phyloP scores from a whole-genome alignment of 2,797 vertebrate genomes.

The Crocidura indochinensis region DNA sequence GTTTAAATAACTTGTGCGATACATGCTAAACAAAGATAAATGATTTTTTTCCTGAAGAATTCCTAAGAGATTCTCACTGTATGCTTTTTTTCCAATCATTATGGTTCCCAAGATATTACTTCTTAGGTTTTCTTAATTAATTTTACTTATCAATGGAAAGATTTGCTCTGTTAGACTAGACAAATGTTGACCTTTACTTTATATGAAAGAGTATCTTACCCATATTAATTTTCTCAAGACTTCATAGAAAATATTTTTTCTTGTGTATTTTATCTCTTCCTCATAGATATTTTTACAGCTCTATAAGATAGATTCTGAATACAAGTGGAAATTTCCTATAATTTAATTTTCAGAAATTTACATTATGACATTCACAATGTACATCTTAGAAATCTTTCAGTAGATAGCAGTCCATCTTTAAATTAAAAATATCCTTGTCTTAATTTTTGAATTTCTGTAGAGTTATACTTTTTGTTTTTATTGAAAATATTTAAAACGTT shows the following conservation, averaged over 20 bases:
- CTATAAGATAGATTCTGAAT: neutral
- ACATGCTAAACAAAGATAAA: constrained; percentile 60
- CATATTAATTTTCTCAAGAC: constrained; percentile 19
- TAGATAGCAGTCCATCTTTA: neutral
- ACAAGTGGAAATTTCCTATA: neutral
- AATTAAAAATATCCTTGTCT: neutral
- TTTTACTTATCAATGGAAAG: constrained; percentile 56
- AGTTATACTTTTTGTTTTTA: neutral
- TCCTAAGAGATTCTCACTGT: constrained; percentile 40
- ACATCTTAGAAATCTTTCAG: constrained; percentile 5
- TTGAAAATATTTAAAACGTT: neutral
- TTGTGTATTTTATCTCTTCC: neutral
- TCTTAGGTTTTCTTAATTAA: constrained; percentile 61
- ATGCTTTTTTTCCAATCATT: constrained; percentile 39
- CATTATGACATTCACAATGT: neutral
- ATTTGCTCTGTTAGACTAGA: constrained; percentile 6
- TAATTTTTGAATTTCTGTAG: neutral
- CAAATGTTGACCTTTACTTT: constrained; percentile 51
- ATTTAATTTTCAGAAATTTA: constrained; percentile 26
- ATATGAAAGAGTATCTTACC: neutral
- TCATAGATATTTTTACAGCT: neutral
- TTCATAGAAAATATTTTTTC: neutral
- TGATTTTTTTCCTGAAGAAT: constrained; percentile 48
- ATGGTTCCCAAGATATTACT: neutral
- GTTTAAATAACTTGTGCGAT: constrained; percentile 70